Percentiles rank a stretch among this genome's conserved stretches.
Conservation (phyloP, 2,113 vertebrate genomes). For the Poecile atricapillus region DNA sequence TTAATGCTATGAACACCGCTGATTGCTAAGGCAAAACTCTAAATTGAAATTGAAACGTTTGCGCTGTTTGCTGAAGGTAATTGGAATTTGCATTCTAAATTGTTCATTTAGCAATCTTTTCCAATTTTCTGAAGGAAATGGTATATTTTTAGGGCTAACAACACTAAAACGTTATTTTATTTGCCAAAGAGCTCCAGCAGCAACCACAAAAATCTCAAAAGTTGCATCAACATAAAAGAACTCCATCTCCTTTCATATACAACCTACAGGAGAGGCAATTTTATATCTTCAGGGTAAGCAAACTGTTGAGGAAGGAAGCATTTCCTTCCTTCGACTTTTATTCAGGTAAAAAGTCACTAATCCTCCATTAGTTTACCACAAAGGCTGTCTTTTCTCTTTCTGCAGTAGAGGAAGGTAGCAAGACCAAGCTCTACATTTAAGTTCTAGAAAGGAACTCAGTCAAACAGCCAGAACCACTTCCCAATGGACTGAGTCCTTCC, state of each 20-base stretch:
- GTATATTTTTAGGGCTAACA: neutral
- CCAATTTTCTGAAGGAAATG: neutral
- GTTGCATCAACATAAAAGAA: neutral
- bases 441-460: neutral
- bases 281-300: neutral
- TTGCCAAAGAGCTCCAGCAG: neutral
- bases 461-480: neutral
- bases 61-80: accelerated
- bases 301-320: neutral
- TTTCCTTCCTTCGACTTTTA: neutral
- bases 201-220: neutral
- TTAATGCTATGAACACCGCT: neutral
- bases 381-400: neutral
- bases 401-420: neutral
- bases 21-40: neutral
- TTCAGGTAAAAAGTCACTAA: neutral
- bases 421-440: neutral
- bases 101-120: neutral
- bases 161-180: neutral
- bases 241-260: neutral
- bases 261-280: neutral
- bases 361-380: neutral
- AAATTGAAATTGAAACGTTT: neutral
- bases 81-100: neutral
- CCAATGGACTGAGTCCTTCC: neutral